Conservation (phyloP, 2,888 invertebrate species). For the Metallyticus violacea region DNA sequence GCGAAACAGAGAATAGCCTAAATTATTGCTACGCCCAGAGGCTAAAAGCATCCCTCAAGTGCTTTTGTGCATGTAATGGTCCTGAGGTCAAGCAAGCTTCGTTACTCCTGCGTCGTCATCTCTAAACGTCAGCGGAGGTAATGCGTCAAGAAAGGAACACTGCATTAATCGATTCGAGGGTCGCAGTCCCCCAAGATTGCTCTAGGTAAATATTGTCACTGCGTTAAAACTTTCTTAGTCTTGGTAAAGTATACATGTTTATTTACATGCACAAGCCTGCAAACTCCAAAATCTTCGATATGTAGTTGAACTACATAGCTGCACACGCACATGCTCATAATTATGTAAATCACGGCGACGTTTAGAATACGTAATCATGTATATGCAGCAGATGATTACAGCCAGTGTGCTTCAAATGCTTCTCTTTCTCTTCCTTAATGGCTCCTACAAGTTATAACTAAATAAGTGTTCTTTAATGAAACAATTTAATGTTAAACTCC, state of each 20-base stretch:
- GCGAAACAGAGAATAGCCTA: too few species aligned
- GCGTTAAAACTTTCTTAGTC: not conserved
- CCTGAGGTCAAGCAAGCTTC: not conserved
- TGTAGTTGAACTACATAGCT: too few species aligned
- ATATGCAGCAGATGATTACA: too few species aligned
- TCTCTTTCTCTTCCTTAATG: too few species aligned
- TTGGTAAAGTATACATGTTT: not conserved
- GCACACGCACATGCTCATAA: too few species aligned
- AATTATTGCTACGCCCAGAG: not conserved
- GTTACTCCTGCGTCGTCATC: not conserved
- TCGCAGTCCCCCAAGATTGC: not conserved
- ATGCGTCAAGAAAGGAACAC: not conserved
- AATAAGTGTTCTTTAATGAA: too few species aligned
- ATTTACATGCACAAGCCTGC: not conserved
- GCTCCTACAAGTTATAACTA: too few species aligned
- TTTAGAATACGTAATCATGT: too few species aligned
- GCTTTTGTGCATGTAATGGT: not conserved
- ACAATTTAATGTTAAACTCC: too few species aligned
- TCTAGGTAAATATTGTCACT: not conserved
- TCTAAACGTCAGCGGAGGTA: not conserved
- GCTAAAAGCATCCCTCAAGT: not conserved
- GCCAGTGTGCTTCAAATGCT: too few species aligned
- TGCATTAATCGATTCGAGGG: not conserved
- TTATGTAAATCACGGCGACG: too few species aligned
- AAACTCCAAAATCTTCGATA: too few species aligned